These are phyloP conservation scores for Edolisoma coerulescens DNA, from an alignment of 2,113 vertebrate species.

Conservation along the genomic window DNA sequence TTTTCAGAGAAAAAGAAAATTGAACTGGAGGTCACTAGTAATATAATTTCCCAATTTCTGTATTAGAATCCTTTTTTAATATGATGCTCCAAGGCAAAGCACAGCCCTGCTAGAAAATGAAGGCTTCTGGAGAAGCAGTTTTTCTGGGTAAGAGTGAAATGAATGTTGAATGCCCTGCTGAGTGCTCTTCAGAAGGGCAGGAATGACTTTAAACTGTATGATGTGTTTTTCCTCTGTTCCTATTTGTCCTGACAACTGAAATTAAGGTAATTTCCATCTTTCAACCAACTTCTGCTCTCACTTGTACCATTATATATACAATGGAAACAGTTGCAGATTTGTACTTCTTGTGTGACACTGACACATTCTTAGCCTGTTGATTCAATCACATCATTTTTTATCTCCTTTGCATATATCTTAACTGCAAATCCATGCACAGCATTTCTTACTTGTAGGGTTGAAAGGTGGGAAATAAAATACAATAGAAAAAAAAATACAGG, in stretches of 20 bases:
- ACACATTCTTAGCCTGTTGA: background rate
- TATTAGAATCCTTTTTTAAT: background rate
- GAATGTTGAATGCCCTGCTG: background rate
- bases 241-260: background rate
- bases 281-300: conserved; percentile 4
- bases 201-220: background rate
- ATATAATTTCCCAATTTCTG: background rate
- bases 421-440: background rate
- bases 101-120: background rate
- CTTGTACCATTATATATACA: background rate
- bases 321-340: background rate
- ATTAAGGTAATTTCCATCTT: background rate
- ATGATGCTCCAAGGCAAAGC: background rate
- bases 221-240: background rate
- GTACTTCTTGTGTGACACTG: background rate
- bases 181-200: background rate
- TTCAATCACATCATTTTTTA: background rate
- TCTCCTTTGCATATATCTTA: background rate
- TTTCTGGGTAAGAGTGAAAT: background rate
- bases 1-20: background rate
- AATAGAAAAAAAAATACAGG: background rate
- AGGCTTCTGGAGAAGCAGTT: background rate
- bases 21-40: background rate
- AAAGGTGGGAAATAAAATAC: background rate
- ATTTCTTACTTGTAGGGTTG: background rate